A percentile compares a stretch with the other conserved stretches of the same genome.
These are phyloP conservation scores for Himalopsyche tibetana DNA, from an alignment of 2,888 invertebrate species.

Conservation along the genomic window DNA sequence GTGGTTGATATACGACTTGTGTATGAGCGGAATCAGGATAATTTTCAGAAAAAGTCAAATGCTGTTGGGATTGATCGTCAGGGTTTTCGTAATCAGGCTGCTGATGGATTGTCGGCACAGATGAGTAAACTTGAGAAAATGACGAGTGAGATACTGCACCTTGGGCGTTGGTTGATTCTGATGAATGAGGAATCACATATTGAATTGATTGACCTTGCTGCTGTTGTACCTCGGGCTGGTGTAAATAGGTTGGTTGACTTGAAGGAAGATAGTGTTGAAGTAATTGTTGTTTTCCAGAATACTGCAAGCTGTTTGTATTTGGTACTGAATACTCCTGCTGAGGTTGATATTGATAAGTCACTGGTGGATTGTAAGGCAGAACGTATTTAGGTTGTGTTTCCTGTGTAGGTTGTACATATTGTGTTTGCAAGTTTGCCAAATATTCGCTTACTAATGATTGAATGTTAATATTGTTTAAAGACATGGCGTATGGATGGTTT, in stretches of 20 bases:
- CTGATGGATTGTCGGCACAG: conserved; percentile 67
- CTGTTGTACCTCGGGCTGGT: conserved; percentile 39
- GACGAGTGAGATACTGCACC: conserved; percentile 61
- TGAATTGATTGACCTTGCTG: conserved; percentile 51
- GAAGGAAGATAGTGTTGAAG: conserved; percentile 55
- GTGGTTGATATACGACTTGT: conserved; percentile 75
- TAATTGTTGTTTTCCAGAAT: conserved; percentile 28
- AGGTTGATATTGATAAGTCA: neutral
- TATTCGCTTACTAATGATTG: conserved; percentile 77
- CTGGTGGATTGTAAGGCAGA: neutral
- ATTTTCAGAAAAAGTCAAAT: conserved; percentile 75
- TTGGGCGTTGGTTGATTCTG: conserved; percentile 68
- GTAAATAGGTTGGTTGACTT: conserved; percentile 46
- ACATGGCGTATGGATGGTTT: conserved; percentile 76
- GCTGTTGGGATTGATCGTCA: conserved; percentile 57
- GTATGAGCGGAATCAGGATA: conserved; percentile 79
- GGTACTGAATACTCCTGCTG: conserved; percentile 10
- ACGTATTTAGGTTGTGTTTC: conserved; percentile 26
- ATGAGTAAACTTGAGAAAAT: conserved; percentile 69
- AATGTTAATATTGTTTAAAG: conserved; percentile 77
- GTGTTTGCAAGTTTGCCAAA: conserved; percentile 72
- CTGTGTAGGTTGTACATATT: conserved; percentile 68
- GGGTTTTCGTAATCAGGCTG: conserved; percentile 68
- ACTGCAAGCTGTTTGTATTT: neutral
- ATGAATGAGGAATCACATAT: conserved; percentile 56